Percentiles rank a stretch among this genome's conserved stretches.
phyloP scores from a whole-genome alignment of 2,113 vertebrate genomes.

The Anser brachyrhynchus region DNA sequence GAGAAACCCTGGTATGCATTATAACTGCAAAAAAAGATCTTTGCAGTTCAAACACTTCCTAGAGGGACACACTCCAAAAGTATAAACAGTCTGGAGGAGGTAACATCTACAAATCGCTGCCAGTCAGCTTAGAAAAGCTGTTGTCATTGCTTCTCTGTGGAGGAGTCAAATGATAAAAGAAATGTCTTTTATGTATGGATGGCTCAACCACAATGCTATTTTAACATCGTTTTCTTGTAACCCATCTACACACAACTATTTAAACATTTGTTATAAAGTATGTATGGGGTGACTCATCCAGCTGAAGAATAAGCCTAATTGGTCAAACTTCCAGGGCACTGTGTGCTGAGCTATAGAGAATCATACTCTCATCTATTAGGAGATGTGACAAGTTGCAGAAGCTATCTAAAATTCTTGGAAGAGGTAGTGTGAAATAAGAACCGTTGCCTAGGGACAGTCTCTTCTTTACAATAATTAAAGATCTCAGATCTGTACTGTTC shows the following conservation, averaged over 20 bases:
- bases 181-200: conserved; percentile 23
- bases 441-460: conserved; percentile 59
- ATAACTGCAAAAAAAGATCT: not conserved
- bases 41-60: conserved; percentile 8
- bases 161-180: not conserved
- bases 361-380: conserved; percentile 63
- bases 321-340: conserved; percentile 64
- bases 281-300: conserved; percentile 58
- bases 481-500: conserved; percentile 52
- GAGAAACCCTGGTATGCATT: not conserved
- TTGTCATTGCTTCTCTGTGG: conserved; percentile 29
- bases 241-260: conserved; percentile 33
- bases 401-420: conserved; percentile 61
- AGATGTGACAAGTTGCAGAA: conserved; percentile 65
- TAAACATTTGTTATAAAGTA: conserved; percentile 47
- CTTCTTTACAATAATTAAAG: conserved; percentile 61
- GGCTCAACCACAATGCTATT: conserved; percentile 23
- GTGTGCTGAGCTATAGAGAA: conserved; percentile 64
- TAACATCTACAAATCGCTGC: conserved; percentile 7
- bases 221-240: conserved; percentile 51
- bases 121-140: conserved; percentile 29
- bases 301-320: conserved; percentile 61
- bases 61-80: not conserved
- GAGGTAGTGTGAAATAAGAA: conserved; percentile 58
- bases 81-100: not conserved